These are phyloP conservation scores for Peromyscus leucopus DNA, from an alignment of 2,113 vertebrate genomes.

Conservation along the genomic window DNA sequence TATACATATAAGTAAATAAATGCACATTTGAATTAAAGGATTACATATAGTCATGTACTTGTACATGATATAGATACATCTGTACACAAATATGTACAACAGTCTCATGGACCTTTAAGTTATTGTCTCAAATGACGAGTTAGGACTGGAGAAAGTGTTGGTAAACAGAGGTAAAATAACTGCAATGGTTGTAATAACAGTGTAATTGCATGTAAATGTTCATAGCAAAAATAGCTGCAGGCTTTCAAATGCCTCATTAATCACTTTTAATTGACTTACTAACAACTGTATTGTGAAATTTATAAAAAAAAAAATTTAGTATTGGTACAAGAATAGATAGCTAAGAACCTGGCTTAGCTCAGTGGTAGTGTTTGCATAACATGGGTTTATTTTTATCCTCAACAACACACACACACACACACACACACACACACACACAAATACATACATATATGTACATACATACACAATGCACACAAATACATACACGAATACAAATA, in stretches of 20 bases:
- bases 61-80: not conserved
- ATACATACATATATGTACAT: not conserved
- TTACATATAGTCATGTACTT: not conserved
- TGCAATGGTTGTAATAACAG: not conserved
- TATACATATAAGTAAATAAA: not conserved
- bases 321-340: not conserved
- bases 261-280: not conserved
- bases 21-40: not conserved
- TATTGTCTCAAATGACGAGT: constrained; percentile 20
- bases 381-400: not conserved
- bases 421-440: not conserved
- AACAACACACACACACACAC: not conserved
- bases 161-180: not conserved
- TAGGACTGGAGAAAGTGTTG: not conserved
- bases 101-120: not conserved
- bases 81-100: not conserved
- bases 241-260: constrained; percentile 3
- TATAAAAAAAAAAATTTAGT: not conserved
- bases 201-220: not conserved
- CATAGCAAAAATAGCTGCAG: not conserved
- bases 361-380: not conserved
- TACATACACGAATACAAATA: not conserved
- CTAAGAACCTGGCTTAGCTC: not conserved
- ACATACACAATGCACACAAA: not conserved
- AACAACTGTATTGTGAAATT: not conserved